Conservation (phyloP, 2,113 vertebrate species). For the Scomber japonicus region DNA sequence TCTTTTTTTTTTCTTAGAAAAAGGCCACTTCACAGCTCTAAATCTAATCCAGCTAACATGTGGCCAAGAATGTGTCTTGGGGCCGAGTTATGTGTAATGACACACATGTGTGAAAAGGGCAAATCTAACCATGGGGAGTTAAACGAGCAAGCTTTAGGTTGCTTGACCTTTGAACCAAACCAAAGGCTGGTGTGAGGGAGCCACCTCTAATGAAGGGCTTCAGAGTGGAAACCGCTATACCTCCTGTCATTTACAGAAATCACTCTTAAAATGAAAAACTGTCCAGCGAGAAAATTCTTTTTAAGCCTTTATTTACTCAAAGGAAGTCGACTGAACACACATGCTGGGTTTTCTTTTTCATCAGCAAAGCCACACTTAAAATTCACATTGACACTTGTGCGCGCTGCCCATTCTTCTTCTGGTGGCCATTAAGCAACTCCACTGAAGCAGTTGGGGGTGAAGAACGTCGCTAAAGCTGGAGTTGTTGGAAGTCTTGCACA, state of each 20-base stretch:
- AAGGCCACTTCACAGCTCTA: conserved; percentile 66
- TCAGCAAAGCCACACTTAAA: conserved; percentile 35
- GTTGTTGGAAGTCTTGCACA: background rate
- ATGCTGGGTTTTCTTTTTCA: conserved; percentile 29
- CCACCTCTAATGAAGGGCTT: conserved; percentile 74
- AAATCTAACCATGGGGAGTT: conserved; percentile 65
- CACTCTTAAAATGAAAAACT: conserved; percentile 64
- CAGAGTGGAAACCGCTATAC: conserved; percentile 53
- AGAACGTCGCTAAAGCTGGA: background rate
- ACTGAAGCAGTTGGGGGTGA: background rate
- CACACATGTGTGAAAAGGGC: conserved; percentile 74
- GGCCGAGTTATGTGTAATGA: conserved; percentile 74
- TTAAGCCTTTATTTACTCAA: conserved; percentile 49
- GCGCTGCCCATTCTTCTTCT: conserved; percentile 26
- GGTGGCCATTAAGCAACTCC: conserved; percentile 18
- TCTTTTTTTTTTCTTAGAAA: conserved; percentile 37
- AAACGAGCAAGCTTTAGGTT: conserved; percentile 68
- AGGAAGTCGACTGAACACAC: conserved; percentile 39
- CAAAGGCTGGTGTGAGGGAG: conserved; percentile 65
- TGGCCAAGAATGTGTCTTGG: conserved; percentile 67
- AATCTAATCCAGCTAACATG: conserved; percentile 75
- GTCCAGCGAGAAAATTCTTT: conserved; percentile 21
- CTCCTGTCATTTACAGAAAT: conserved; percentile 69
- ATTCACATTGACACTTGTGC: conserved; percentile 29
- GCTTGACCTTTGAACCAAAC: conserved; percentile 76